These are phyloP conservation scores for Syrrhaptes paradoxus DNA, from an alignment of 2,113 vertebrate genomes.

Conservation along the genomic window DNA sequence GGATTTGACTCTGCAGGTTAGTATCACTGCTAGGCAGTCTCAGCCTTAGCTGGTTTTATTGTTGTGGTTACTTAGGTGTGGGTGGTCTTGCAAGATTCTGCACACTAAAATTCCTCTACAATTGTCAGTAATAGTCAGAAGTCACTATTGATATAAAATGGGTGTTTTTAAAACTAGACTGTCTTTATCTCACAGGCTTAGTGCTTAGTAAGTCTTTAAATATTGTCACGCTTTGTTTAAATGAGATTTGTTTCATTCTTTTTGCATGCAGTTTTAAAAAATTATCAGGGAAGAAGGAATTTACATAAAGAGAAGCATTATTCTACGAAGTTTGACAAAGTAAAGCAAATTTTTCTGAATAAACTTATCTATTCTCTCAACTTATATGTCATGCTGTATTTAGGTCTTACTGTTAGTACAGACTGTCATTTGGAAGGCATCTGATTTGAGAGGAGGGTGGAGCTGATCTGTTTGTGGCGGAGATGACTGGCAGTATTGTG, in stretches of 20 bases:
- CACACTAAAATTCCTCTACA: not conserved
- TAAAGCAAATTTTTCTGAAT: not conserved
- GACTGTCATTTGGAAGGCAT: not conserved
- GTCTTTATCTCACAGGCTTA: not conserved
- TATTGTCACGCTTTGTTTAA: not conserved
- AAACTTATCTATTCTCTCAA: not conserved
- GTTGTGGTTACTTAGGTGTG: not conserved
- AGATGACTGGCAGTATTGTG: not conserved
- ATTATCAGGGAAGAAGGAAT: not conserved
- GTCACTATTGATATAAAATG: not conserved
- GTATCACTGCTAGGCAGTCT: not conserved
- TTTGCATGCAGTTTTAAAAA: not conserved
- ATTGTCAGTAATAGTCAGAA: not conserved
- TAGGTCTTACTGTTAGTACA: not conserved
- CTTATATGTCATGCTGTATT: not conserved
- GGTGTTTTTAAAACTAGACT: not conserved
- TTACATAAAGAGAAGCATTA: not conserved
- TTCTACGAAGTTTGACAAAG: not conserved
- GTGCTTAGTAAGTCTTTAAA: not conserved
- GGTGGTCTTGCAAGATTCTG: not conserved
- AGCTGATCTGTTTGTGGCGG: conserved; percentile 17
- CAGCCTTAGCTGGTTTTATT: not conserved
- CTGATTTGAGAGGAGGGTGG: conserved; percentile 34
- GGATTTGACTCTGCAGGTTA: not conserved
- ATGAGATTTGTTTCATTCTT: not conserved